Base-by-base conservation (phyloP, 37 sponge, comb jelly and placozoan genomes). In the Halichondria panicea region DNA sequence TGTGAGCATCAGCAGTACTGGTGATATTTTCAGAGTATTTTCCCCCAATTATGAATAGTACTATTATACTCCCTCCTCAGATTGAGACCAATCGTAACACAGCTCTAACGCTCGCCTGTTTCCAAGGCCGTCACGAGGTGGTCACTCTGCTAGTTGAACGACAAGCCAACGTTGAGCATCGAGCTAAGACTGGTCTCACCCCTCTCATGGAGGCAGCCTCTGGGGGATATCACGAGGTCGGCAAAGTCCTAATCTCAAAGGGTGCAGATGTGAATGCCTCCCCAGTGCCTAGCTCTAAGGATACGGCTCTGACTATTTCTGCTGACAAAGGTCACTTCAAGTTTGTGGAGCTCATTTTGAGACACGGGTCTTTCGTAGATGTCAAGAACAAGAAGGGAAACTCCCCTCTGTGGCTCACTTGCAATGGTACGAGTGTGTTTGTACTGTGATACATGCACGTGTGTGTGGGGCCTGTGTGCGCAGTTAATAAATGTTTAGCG, bases 11-110 rank as follows among this genome's bases (percentile, higher is more conserved):
- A n/a, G n/a, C n/a, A n/a, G n/a, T n/a, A n/a, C n/a, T n/a, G n/a
- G n/a, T n/a, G n/a, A n/a, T n/a, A n/a, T n/a, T 48, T 48, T 19
- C 15, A 19, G 11, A 19, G 13, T 15, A 11, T 15, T 48, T 19
- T 48, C 52, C 15, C 52, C 52, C 52, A 19, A 48, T 48, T 15
- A 19, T 60, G 31, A 12, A n/a, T 22, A n/a, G 25, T n/a, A 28
- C 9, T 8, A 11, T 66, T 37, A 12, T 37, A 36, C 11, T 66
- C 42, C 25, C 39, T n/a, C n/a, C 31, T 48, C 67, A 91, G 90
- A 95, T 95, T 75, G 95, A 95, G 83, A 95, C 95, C 54, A 95
- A 95, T 54, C 83, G 92, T 37, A 95, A 95, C 79, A 95, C 95
- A 21, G 95, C 95, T 0, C 92, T 95, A 44, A 95, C 95, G 9